Evolutionary conservation across 1,140 invertebrate genomes (phyloP).

Genomic region (Acyrthosiphon pisum): DNA sequence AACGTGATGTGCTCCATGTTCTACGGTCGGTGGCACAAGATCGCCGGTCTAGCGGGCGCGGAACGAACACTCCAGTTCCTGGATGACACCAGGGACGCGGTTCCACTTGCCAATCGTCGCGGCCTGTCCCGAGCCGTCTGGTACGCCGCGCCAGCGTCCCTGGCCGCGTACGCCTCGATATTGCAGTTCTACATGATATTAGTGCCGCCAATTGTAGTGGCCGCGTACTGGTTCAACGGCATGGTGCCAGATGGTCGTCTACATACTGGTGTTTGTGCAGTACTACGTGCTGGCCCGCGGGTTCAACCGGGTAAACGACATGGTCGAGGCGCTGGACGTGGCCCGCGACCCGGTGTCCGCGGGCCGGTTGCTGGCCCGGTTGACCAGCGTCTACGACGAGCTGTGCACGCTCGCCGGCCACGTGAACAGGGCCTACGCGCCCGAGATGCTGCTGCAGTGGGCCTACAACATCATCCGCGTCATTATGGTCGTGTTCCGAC

Average conservation of each 20-base stretch:
- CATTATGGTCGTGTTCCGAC: conserved; percentile 32
- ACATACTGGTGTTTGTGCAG: neutral
- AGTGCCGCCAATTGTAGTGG: neutral
- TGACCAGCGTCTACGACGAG: neutral
- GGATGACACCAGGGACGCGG: neutral
- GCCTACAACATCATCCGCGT: conserved; percentile 33
- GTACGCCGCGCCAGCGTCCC: neutral
- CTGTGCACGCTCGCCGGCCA: neutral
- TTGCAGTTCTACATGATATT: neutral
- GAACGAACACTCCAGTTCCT: conserved; percentile 28
- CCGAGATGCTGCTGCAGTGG: conserved; percentile 40
- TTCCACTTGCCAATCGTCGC: neutral
- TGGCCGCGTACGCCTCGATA: neutral
- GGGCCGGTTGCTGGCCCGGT: neutral
- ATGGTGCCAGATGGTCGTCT: conserved; percentile 15
- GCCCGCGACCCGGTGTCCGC: neutral
- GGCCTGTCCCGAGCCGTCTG: neutral
- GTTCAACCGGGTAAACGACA: neutral
- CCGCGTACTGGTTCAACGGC: neutral
- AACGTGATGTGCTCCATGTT: neutral
- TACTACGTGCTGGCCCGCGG: conserved; percentile 26
- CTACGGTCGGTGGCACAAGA: neutral
- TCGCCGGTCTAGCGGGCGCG: neutral
- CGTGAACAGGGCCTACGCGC: neutral
- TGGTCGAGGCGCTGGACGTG: neutral